Evolutionary conservation across 2,888 invertebrate genomes (phyloP).

Genomic region (Pollenia amentaria): DNA sequence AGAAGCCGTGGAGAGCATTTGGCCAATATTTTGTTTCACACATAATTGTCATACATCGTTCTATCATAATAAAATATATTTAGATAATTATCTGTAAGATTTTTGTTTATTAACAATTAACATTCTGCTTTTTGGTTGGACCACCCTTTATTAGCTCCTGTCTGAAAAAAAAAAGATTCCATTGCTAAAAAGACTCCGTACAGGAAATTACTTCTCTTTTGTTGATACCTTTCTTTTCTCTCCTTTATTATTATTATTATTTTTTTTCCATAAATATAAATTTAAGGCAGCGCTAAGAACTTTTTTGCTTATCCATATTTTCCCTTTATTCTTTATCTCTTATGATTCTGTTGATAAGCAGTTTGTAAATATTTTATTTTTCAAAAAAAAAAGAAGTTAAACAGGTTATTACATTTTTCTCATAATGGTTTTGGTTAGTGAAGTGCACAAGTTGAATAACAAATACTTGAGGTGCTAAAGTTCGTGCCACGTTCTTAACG

Average conservation of each 20-base stretch:
- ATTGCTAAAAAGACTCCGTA: background rate
- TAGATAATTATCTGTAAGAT: too few relatives aligned
- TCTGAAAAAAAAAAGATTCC: too few relatives aligned
- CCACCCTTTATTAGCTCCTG: too few relatives aligned
- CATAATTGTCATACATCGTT: too few relatives aligned
- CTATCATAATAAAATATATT: too few relatives aligned
- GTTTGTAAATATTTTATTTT: slow-evolving; percentile 24
- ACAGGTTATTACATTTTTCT: slow-evolving; percentile 2
- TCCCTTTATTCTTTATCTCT: background rate
- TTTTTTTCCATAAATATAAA: background rate
- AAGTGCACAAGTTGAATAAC: slow-evolving; percentile 56
- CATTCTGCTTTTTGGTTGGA: too few relatives aligned
- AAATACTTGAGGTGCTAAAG: slow-evolving; percentile 42
- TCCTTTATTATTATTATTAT: too few relatives aligned
- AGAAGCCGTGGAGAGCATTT: too few relatives aligned
- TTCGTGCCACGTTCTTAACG: slow-evolving; percentile 22
- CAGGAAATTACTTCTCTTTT: slow-evolving; percentile 60
- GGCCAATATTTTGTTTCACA: too few relatives aligned
- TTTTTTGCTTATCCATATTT: too few relatives aligned
- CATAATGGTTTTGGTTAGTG: slow-evolving; percentile 15
- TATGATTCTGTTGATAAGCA: slow-evolving; percentile 6
- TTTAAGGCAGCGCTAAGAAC: too few relatives aligned
- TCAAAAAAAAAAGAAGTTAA: background rate
- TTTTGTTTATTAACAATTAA: too few relatives aligned
- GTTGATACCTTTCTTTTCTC: background rate